Evolutionary conservation across 2,113 vertebrate genomes (phyloP).

Genomic region (Pandion haliaetus): DNA sequence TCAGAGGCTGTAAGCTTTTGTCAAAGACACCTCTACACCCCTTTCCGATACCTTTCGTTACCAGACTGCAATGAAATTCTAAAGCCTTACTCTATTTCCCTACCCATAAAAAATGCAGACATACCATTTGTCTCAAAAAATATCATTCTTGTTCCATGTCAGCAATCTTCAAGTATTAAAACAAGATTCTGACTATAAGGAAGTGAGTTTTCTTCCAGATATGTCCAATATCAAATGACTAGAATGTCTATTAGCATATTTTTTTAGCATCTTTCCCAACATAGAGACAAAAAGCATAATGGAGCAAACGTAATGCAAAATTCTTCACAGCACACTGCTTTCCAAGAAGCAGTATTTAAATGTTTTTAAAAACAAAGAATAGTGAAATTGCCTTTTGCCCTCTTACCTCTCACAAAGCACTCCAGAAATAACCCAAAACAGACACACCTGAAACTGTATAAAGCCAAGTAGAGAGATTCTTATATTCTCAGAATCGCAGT

Average conservation of each 20-base stretch:
- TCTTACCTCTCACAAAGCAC: neutral
- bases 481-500: neutral
- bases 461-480: neutral
- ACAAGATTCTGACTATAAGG: neutral
- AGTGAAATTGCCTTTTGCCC: neutral
- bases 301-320: constrained; percentile 1
- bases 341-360: neutral
- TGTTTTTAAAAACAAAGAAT: neutral
- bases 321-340: neutral
- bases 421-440: neutral
- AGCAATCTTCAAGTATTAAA: neutral
- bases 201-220: neutral
- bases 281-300: neutral
- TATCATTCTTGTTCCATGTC: neutral
- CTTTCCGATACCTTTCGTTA: neutral
- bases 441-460: neutral
- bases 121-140: neutral
- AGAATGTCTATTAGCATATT: neutral
- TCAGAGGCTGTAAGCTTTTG: neutral
- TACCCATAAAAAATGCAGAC: neutral
- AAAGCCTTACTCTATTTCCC: neutral
- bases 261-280: neutral
- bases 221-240: neutral
- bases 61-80: neutral
- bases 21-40: neutral